phyloP scores from a whole-genome alignment of 2,888 invertebrate species.

The Mythimna pallens region DNA sequence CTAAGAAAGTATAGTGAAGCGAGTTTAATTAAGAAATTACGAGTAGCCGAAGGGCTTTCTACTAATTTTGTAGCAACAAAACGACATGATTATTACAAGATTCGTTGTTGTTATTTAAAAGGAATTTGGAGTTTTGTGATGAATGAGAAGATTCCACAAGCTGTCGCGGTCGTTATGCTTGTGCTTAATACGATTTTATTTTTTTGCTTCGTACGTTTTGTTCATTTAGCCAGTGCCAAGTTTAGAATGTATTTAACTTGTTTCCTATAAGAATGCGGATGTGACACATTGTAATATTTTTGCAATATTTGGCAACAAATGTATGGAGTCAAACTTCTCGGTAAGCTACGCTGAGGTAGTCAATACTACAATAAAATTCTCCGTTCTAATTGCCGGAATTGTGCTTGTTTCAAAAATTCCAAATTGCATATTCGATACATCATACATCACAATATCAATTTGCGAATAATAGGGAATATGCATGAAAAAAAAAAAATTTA shows the following conservation, averaged over 20 bases:
- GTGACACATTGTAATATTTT: not conserved
- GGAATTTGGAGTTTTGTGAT: not conserved
- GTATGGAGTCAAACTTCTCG: not conserved
- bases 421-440: not conserved
- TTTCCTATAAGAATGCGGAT: not conserved
- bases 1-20: constrained; percentile 53
- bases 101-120: not conserved
- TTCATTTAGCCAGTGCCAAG: too few relatives aligned
- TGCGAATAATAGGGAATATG: too few relatives aligned
- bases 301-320: not conserved
- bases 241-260: too few relatives aligned
- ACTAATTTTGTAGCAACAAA: constrained; percentile 14
- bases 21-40: constrained; percentile 42
- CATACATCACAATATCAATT: not conserved
- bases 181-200: not conserved
- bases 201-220: too few relatives aligned
- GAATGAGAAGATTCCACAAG: not conserved
- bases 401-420: not conserved
- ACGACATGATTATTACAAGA: not conserved
- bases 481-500: too few relatives aligned
- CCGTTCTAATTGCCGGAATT: not conserved
- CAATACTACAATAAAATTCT: not conserved
- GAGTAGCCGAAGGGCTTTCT: constrained; percentile 54
- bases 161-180: not conserved
- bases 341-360: not conserved